phyloP scores from a whole-genome alignment of 2,113 vertebrate genomes.

The Cairina moschata region DNA sequence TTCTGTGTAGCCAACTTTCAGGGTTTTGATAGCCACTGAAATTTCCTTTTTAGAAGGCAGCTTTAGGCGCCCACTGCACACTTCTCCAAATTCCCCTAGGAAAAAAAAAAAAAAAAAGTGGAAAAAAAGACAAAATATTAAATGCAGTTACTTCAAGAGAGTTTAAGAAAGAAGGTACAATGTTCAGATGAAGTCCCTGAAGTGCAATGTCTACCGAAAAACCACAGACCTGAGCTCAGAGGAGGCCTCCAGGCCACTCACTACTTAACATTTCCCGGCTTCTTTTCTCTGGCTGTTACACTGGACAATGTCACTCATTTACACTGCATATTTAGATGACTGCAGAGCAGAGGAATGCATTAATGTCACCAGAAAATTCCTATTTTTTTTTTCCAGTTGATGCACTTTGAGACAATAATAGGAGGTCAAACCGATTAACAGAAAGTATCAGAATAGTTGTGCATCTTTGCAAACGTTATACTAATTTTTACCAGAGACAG shows the following conservation, averaged over 20 bases:
- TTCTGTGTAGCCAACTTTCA: constrained; percentile 96
- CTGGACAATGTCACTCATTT: not conserved
- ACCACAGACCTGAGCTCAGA: not conserved
- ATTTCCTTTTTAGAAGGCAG: constrained; percentile 97
- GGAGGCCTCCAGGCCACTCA: not conserved
- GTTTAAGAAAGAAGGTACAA: not conserved
- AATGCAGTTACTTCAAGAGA: not conserved
- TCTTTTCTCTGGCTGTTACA: not conserved
- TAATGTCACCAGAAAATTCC: not conserved
- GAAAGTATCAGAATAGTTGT: not conserved
- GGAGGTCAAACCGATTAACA: not conserved
- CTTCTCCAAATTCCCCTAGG: constrained; percentile 96
- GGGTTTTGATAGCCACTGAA: constrained; percentile 96
- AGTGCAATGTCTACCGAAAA: not conserved
- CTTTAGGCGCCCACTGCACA: constrained; percentile 94
- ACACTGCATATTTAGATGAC: not conserved
- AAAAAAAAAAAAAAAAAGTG: not conserved
- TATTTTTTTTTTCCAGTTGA: not conserved
- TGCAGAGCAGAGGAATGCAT: not conserved
- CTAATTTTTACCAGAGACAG: not conserved
- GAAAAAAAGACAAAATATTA: not conserved
- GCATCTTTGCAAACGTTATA: not conserved
- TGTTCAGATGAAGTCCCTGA: not conserved
- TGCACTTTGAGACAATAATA: not conserved
- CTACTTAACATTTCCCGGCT: not conserved